Percentiles rank a stretch among this genome's conserved stretches.
These are phyloP conservation scores for Crotophaga sulcirostris DNA, from an alignment of 2,113 vertebrate species.

Conservation along the genomic window DNA sequence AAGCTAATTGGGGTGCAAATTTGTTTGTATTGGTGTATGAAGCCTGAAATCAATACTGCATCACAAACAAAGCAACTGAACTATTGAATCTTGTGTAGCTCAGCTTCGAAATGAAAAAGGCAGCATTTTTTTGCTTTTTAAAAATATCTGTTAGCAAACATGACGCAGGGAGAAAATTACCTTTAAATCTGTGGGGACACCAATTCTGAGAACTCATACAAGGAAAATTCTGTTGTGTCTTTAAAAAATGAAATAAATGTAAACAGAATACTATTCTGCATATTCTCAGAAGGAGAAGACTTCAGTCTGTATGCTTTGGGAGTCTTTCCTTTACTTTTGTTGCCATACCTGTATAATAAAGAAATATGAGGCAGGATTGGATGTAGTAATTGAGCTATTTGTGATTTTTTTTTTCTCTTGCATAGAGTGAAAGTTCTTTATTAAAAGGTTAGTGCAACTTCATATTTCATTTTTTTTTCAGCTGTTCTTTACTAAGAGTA, in stretches of 20 bases:
- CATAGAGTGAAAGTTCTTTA: background rate
- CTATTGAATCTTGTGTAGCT: background rate
- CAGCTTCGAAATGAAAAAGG: background rate
- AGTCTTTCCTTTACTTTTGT: background rate
- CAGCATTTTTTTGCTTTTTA: background rate
- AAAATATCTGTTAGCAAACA: background rate
- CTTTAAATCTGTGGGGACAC: background rate
- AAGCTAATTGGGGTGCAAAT: background rate
- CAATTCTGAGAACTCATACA: background rate
- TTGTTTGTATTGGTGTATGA: background rate
- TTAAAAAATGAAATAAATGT: background rate
- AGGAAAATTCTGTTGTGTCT: background rate
- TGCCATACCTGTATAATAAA: background rate
- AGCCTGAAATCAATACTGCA: background rate
- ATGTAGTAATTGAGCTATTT: background rate
- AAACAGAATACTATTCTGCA: background rate
- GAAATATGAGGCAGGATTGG: background rate
- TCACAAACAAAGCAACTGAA: background rate
- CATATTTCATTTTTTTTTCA: background rate
- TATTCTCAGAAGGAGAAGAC: background rate
- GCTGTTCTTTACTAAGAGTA: background rate
- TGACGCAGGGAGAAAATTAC: background rate
- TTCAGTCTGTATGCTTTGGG: background rate
- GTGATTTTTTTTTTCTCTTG: background rate
- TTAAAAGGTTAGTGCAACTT: background rate